Evolutionary conservation across 2,888 invertebrate genomes (phyloP).

Genomic region (Didymodactylos carnosus): DNA sequence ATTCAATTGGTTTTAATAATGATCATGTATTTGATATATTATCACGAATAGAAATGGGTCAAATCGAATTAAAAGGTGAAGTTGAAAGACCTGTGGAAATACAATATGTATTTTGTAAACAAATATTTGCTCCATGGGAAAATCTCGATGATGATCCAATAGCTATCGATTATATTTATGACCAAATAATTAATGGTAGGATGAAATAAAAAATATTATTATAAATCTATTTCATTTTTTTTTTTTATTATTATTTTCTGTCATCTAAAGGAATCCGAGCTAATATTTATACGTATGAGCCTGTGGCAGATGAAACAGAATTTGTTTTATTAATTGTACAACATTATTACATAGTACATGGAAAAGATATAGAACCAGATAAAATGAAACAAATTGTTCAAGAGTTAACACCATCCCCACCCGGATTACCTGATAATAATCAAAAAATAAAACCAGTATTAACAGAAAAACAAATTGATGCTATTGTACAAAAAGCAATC

Average conservation of each 20-base stretch:
- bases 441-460: not conserved
- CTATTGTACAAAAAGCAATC: not conserved
- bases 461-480: not conserved
- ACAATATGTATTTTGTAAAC: slow-evolving; percentile 77
- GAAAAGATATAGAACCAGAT: not conserved
- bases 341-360: not conserved
- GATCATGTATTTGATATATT: slow-evolving; percentile 99
- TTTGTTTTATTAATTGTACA: not conserved
- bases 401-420: not conserved
- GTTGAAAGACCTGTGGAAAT: slow-evolving; percentile 94
- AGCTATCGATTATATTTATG: slow-evolving; percentile 90
- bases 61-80: slow-evolving; percentile 79
- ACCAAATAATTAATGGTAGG: slow-evolving; percentile 66
- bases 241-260: not conserved
- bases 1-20: slow-evolving; percentile 66
- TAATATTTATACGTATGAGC: slow-evolving; percentile 49
- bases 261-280: not conserved
- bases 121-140: slow-evolving; percentile 69
- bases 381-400: not conserved
- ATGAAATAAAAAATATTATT: slow-evolving; percentile 45
- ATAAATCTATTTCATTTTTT: too few relatives aligned
- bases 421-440: not conserved
- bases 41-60: slow-evolving; percentile 95
- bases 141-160: slow-evolving; percentile 87
- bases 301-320: slow-evolving; percentile 31